Base-by-base conservation (phyloP, 2,888 invertebrate species). In the Andricus curvator region DNA sequence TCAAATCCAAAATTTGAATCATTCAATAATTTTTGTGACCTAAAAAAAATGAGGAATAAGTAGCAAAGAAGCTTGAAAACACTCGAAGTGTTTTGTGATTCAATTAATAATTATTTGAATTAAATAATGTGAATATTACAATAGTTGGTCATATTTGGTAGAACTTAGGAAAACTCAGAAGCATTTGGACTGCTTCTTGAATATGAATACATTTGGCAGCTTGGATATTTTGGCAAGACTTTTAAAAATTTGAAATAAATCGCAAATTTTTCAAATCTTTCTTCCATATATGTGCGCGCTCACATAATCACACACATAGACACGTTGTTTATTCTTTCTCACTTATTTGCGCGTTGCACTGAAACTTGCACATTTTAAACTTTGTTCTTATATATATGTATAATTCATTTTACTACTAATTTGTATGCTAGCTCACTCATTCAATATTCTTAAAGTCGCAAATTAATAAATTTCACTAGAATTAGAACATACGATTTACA, bases 141-240 rank as follows among this genome's bases (percentile, higher is more conserved):
- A 20, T 48, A 70, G 15, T 70, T 70, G 48, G 70, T 70, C 48
- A 20, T 70, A 70, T 51, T 51, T 48, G 4, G 29, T 29, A 20
- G 25, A 51, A 70, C 17, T 29, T 29, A 29, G 13, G 22, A 17
- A 51, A 70, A 20, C 11, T 29, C 8, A 70, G 29, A 51, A 70
- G 70, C 25, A 44, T 6, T n/a, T 67, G 2, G 22, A 41, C 22
- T 22, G 68, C 48, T 70, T 51, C 11, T 70, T 3, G 56, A 56
- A 70, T 70, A 70, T 56, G n/a, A 56, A 70, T 51, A 70, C 20
- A 51, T 74, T 74, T 74, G 74, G 33, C 33, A 56, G 29, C 11
- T 74, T 13, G 51, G 29, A 33, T 74, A 74, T 56, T 74, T 70
- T 74, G 33, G 33, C 56, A 48, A 29, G 33, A 33, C 33, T 29